Percentiles rank a stretch among this genome's conserved stretches.
These are phyloP conservation scores for Murina feae DNA, from an alignment of 2,113 vertebrate species.

Conservation along the genomic window DNA sequence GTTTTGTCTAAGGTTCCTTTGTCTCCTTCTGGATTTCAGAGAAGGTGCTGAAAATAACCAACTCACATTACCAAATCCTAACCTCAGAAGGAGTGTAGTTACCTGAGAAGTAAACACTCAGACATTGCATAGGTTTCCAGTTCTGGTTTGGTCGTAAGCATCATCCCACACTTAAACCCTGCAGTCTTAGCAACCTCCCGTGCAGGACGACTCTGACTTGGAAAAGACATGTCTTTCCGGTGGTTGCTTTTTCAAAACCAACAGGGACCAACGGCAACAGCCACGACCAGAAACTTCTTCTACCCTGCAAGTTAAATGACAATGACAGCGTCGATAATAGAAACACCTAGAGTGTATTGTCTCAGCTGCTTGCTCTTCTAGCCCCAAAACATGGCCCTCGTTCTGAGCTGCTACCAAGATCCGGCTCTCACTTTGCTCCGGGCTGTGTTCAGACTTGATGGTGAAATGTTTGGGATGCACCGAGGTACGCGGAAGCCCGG, in stretches of 20 bases:
- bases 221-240: neutral
- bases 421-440: neutral
- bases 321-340: neutral
- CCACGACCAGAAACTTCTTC: neutral
- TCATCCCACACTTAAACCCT: neutral
- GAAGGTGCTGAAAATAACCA: neutral
- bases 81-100: neutral
- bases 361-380: neutral
- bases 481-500: neutral
- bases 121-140: neutral
- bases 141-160: neutral
- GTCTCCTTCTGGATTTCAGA: neutral
- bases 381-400: neutral
- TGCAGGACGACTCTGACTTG: neutral
- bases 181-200: neutral
- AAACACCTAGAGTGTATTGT: neutral
- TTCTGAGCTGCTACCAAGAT: slow-evolving; percentile 37
- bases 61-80: neutral
- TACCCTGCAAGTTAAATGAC: neutral
- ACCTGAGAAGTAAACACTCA: neutral
- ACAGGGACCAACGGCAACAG: neutral
- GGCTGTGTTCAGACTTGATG: slow-evolving; percentile 26
- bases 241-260: neutral
- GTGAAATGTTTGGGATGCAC: slow-evolving; percentile 16
- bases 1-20: neutral